Percentiles rank a stretch among this genome's conserved stretches.
Conservation (phyloP, 2,888 invertebrate species). For the Oscheius sp. region DNA sequence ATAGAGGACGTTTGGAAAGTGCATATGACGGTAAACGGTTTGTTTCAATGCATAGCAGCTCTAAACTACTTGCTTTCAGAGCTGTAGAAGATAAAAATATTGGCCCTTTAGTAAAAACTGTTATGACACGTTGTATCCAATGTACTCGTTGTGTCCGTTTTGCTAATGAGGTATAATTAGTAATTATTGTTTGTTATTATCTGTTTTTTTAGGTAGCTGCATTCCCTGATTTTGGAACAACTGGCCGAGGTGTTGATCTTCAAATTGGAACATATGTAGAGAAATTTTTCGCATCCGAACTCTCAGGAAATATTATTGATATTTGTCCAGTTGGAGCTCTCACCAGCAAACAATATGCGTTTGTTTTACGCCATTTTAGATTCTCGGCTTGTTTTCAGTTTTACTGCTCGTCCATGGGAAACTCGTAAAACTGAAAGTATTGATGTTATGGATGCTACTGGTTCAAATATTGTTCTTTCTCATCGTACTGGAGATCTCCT, state of each 20-base stretch:
- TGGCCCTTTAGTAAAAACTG: slow-evolving; percentile 95
- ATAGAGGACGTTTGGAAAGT: slow-evolving; percentile 80
- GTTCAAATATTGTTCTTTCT: slow-evolving; percentile 94
- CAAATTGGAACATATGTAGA: slow-evolving; percentile 98
- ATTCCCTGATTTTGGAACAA: slow-evolving; percentile 89
- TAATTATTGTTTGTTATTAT: too few species aligned
- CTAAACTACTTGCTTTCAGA: slow-evolving; percentile 75
- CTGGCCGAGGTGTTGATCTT: slow-evolving; percentile 87
- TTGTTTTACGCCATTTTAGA: too few species aligned
- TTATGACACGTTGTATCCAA: slow-evolving; percentile 98
- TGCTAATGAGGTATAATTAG: slow-evolving; percentile 86
- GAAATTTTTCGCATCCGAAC: slow-evolving; percentile 94
- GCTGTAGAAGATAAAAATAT: slow-evolving; percentile 99
- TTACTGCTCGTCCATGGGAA: slow-evolving; percentile 98
- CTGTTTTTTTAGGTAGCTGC: slow-evolving; percentile 79
- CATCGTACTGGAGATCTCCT: slow-evolving; percentile 95
- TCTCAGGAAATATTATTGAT: slow-evolving; percentile 98
- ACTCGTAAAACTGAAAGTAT: slow-evolving; percentile 91
- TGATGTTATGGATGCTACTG: slow-evolving; percentile 95
- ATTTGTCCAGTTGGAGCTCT: slow-evolving; percentile 98
- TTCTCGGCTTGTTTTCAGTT: slow-evolving; percentile 73
- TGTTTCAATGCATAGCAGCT: background rate
- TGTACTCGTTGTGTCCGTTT: slow-evolving; percentile 87
- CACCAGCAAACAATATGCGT: slow-evolving; percentile 90
- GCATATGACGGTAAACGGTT: slow-evolving; percentile 68